A percentile compares a stretch with the other conserved stretches of the same genome.
phyloP scores from a whole-genome alignment of 2,113 vertebrate genomes.

The Dermatemys mawii region DNA sequence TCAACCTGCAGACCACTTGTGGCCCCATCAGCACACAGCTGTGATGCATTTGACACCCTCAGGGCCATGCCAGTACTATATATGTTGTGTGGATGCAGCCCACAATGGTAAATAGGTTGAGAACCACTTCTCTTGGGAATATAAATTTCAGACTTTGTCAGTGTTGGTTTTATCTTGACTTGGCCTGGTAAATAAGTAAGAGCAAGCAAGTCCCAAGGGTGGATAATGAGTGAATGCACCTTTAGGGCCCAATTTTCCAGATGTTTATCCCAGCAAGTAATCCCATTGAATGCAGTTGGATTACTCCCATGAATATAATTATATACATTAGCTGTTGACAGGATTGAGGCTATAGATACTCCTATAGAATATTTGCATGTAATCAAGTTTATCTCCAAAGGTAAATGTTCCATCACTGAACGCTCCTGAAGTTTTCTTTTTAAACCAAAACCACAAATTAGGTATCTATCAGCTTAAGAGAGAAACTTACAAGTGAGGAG shows the following conservation, averaged over 20 bases:
- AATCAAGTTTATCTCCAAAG: rapidly evolving
- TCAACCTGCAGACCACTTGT: no score
- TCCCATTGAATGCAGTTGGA: not conserved
- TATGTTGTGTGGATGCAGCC: no score
- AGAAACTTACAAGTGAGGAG: not conserved
- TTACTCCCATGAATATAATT: not conserved
- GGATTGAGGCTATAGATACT: not conserved
- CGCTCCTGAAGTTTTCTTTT: not conserved
- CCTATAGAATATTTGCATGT: not conserved
- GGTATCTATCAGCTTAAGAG: not conserved
- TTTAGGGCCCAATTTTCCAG: not conserved
- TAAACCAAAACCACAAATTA: not conserved
- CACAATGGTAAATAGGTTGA: no score
- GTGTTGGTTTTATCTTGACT: not conserved
- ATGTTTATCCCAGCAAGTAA: not conserved
- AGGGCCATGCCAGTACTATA: no score
- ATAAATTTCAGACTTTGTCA: rapidly evolving
- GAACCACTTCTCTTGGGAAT: not conserved
- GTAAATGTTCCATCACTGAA: not conserved
- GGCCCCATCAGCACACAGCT: no score
- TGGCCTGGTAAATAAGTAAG: no score
- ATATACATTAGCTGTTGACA: not conserved
- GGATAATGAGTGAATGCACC: not conserved
- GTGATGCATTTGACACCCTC: no score
- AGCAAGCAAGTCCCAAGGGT: not conserved